Evolutionary conservation across 2,888 invertebrate genomes (phyloP), one percentile per base, ranked within the genome.

Genomic region (Pristionchus maxplancki): DNA sequence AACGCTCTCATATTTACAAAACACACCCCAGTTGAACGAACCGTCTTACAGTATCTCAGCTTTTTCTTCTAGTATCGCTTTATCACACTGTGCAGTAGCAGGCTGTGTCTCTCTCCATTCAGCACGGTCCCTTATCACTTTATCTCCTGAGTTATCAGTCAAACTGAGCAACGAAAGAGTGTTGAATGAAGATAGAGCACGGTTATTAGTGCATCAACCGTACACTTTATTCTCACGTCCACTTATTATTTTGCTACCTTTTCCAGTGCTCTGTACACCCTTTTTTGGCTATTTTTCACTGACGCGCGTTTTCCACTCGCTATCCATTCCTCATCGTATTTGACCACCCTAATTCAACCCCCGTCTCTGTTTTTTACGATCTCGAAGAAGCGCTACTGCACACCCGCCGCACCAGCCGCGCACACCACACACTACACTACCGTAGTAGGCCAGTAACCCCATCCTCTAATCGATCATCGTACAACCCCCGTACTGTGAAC

Each of bases 321-420:
- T 24, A 40, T 78, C 9, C 78, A 78, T 48, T 78, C 78, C 44
- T 31, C 58, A 17, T 37, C 37, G 71, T 71, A 71, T 71, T 78
- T 48, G n/a, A n/a, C 20, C 78, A 24, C 24, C 37, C 31, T 20
- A 34, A 31, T 31, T 67, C 24, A 64, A 31, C 13, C 64, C n/a
- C 40, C 31, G 8, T 37, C 20, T 74, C 37, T 40, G 40, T 74
- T 8, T 34, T 78, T 28, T 67, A 13, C 34, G 78, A 78, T 78
- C 78, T 78, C 78, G n/a, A n/a, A 78, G 48, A 78, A n/a, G 28
- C 13, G 78, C 78, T 78, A n/a, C 48, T 37, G 74, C 74, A 24
- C 74, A 67, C 40, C 37, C 74, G 20, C 37, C 28, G 78, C 78
- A 78, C 78, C n/a, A n/a, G n/a, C n/a, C n/a, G n/a, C n/a, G n/a